Evolutionary conservation across 2,888 invertebrate species (phyloP), one percentile per base, ranked within the genome.

Genomic region (Apoda limacodes): DNA sequence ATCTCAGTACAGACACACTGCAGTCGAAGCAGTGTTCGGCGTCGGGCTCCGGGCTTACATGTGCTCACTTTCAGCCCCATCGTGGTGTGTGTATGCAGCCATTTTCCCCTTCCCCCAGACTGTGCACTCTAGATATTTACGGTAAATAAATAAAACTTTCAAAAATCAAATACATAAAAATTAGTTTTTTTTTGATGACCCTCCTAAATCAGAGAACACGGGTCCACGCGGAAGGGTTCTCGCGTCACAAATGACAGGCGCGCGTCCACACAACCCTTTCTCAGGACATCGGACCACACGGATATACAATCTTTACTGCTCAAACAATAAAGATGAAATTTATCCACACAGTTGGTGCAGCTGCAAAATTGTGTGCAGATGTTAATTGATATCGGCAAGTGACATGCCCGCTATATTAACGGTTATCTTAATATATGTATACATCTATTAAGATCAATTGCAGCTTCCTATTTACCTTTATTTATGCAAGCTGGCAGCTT

Each of bases 161-260:
- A 9, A 24, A 17, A 24, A 15, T 9, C n/a, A 19, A 27, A 5
- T 37, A 39, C 26, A 28, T 27, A 27, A 21, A n/a, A n/a, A n/a
- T n/a, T n/a, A n/a, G n/a, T n/a, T 9, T 39, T 50, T 48, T 52
- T 59, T 51, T 65, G 56, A 48, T 34, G 30, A 45, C 60, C 25
- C 37, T 67, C 40, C 40, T 32, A 34, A 21, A 46, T 55, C 44
- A 24, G 13, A 45, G 53, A 57, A 55, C 48, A 41, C 52, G 35
- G 50, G 57, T 59, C 57, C 52, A 68, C 59, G 63, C 71, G 71
- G 71, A 71, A 71, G 70, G 71, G 70, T 66, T 68, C 45, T 37
- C n/a, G n/a, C n/a, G n/a, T 40, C 46, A 49, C 55, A 61, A 67
- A 67, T 61, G 63, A 61, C 65, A 62, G 71, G 68, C 70, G 67